Evolutionary conservation across 2,888 invertebrate species (phyloP).

Genomic region (Allophyes oxyacanthae): DNA sequence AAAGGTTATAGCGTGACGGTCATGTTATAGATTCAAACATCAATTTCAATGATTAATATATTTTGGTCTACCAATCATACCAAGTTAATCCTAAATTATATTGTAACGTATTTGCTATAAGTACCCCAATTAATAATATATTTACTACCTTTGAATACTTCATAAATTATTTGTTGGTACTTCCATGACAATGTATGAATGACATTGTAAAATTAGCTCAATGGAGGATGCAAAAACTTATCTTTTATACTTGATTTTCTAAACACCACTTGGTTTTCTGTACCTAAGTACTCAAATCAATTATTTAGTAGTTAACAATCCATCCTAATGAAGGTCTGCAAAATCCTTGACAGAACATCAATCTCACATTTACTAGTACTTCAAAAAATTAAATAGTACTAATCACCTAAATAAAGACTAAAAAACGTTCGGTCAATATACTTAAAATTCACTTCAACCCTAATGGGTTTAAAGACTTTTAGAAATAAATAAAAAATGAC

Average conservation of each 20-base stretch:
- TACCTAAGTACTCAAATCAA: constrained; percentile 10
- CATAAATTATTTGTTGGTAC: background rate
- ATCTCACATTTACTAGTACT: constrained; percentile 5
- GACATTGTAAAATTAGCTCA: constrained; percentile 7
- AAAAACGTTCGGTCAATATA: constrained; percentile 15
- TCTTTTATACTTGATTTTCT: constrained; percentile 4
- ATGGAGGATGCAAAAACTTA: constrained; percentile 10
- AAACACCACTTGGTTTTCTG: constrained; percentile 5
- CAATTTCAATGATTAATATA: constrained; percentile 31
- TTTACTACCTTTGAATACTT: background rate
- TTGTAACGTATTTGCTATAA: constrained; percentile 18
- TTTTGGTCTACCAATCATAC: constrained; percentile 1
- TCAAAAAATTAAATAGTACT: background rate
- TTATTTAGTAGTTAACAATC: constrained; percentile 38
- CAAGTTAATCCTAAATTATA: constrained; percentile 9
- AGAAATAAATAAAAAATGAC: constrained; percentile 38
- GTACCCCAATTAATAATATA: constrained; percentile 18
- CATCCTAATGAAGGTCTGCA: constrained; percentile 18
- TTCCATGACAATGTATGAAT: constrained; percentile 23
- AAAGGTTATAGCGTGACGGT: constrained; percentile 14
- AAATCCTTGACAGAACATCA: constrained; percentile 7
- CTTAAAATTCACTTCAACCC: constrained; percentile 16
- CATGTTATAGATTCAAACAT: constrained; percentile 6
- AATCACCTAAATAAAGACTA: constrained; percentile 1
- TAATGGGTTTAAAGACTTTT: constrained; percentile 47